Percentiles rank a stretch among this genome's conserved stretches.
Conservation (phyloP, 2,797 vertebrate genomes). For the Pangasius macronema region DNA sequence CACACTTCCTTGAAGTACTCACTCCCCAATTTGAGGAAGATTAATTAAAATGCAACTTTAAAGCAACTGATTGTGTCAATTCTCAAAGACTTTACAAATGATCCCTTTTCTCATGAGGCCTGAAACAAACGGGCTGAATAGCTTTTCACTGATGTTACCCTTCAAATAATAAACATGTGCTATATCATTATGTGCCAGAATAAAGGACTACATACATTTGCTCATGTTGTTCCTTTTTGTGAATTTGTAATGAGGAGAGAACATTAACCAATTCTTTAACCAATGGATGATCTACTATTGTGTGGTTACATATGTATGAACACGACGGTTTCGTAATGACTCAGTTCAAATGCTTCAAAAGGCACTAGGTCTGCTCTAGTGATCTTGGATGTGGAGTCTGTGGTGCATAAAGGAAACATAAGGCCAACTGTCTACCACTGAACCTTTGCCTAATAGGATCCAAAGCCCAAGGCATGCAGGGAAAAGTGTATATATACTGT, state of each 20-base stretch:
- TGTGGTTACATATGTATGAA: conserved; percentile 72
- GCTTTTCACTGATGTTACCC: conserved; percentile 70
- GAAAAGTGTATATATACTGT: conserved; percentile 23
- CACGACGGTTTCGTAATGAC: conserved; percentile 68
- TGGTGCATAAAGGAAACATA: conserved; percentile 79
- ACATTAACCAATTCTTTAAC: conserved; percentile 65
- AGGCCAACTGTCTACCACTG: conserved; percentile 69
- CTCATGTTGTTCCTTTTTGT: conserved; percentile 11
- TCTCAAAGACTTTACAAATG: conserved; percentile 69
- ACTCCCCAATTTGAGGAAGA: conserved; percentile 71
- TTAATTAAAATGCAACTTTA: conserved; percentile 69
- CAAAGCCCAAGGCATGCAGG: conserved; percentile 62
- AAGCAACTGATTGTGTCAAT: conserved; percentile 63
- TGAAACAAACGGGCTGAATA: conserved; percentile 72
- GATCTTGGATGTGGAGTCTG: conserved; percentile 76
- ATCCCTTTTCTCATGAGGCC: conserved; percentile 62
- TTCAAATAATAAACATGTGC: conserved; percentile 66
- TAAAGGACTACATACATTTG: conserved; percentile 60
- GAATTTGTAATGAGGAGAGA: conserved; percentile 67
- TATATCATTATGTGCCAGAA: conserved; percentile 75
- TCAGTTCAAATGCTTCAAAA: conserved; percentile 65
- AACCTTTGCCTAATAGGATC: conserved; percentile 71
- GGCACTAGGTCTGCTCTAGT: conserved; percentile 71
- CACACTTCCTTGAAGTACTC: conserved; percentile 66
- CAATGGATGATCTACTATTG: conserved; percentile 71